These are phyloP conservation scores for Drosophila pseudoobscura DNA, from an alignment of 1,140 invertebrate species.

Conservation along the genomic window DNA sequence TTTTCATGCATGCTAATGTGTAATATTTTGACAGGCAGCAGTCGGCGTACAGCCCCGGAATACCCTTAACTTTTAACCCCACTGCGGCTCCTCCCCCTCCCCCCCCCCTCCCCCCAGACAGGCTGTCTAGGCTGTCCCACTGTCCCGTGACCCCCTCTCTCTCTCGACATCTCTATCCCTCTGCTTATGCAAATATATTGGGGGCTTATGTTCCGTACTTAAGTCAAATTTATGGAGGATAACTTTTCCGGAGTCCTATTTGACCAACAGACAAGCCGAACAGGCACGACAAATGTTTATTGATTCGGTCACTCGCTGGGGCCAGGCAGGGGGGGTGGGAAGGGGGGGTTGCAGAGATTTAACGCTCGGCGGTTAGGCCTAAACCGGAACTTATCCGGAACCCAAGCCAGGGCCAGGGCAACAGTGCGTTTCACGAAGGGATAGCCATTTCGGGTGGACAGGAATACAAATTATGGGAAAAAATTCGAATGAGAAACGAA, in stretches of 20 bases:
- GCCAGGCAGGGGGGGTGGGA: no score
- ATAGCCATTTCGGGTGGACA: no score
- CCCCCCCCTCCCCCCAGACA: background rate
- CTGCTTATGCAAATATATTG: constrained; percentile 48
- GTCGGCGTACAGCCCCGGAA: no score
- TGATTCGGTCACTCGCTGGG: constrained; percentile 13
- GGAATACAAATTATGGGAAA: no score
- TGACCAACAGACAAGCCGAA: constrained; percentile 28
- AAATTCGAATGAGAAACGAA: no score
- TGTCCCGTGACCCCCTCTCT: constrained; percentile 23
- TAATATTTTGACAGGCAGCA: constrained; percentile 70
- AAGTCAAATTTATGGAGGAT: constrained; percentile 42
- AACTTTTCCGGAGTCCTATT: constrained; percentile 25
- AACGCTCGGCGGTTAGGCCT: no score
- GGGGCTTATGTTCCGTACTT: constrained; percentile 43
- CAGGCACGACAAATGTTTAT: constrained; percentile 39
- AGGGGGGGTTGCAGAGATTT: no score
- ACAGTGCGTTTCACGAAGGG: no score
- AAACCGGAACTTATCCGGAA: no score
- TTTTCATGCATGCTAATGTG: constrained; percentile 76
- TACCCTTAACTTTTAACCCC: background rate
- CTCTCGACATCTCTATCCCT: no score
- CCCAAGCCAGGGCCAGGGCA: no score
- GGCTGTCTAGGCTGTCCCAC: constrained; percentile 40
- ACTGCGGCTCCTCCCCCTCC: background rate